These are phyloP conservation scores for Philonicus albiceps DNA, from an alignment of 2,888 invertebrate species.

Conservation along the genomic window DNA sequence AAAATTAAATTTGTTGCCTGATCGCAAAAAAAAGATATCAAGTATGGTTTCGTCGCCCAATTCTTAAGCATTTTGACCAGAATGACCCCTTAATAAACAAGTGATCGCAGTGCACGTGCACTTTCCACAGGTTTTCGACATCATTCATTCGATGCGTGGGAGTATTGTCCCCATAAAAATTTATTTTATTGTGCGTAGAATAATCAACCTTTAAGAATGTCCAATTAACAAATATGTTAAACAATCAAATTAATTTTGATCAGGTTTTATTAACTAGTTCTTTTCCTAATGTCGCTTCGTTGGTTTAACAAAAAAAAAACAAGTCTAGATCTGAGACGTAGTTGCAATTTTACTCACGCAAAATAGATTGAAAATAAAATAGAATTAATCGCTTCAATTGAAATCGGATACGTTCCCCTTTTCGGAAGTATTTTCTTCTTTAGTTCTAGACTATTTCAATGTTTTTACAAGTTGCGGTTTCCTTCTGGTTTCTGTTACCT, in stretches of 20 bases:
- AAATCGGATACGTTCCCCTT: background rate
- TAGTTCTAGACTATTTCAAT: background rate
- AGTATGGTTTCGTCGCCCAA: background rate
- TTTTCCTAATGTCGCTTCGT: background rate
- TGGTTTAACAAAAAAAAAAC: background rate
- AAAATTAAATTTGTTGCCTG: background rate
- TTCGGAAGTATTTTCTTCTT: background rate
- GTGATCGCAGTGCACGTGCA: background rate
- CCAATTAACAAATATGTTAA: background rate
- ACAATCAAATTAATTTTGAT: background rate
- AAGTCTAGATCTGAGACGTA: background rate
- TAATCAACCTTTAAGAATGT: background rate
- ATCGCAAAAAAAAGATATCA: background rate
- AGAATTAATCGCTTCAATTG: background rate
- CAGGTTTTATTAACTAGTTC: background rate
- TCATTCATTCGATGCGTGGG: background rate
- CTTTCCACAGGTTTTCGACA: background rate
- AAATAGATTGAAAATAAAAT: background rate
- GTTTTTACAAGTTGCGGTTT: background rate
- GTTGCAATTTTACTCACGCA: background rate
- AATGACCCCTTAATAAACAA: background rate
- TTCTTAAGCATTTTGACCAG: background rate
- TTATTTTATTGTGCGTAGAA: background rate
- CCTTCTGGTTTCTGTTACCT: background rate
- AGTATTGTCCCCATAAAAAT: background rate